These are phyloP conservation scores for Liolophura sinensis DNA, from an alignment of 1,140 invertebrate genomes.

Conservation along the genomic window DNA sequence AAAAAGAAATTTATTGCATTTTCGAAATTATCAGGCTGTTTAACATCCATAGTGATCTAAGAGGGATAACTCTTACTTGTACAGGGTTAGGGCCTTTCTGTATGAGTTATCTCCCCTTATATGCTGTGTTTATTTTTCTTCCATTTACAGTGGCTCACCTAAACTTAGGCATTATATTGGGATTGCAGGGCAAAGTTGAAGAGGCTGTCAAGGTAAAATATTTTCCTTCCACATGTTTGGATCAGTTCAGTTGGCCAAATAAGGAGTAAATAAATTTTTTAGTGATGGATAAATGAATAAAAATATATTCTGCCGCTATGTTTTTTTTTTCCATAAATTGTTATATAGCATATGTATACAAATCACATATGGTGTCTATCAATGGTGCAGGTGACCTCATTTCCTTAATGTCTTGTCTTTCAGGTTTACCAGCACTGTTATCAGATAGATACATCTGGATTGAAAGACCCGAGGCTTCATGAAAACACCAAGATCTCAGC, in stretches of 20 bases:
- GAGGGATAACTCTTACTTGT: too few species aligned
- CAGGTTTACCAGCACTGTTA: slow-evolving; percentile 77
- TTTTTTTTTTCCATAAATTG: not conserved
- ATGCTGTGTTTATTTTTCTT: slow-evolving; percentile 12
- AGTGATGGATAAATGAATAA: not conserved
- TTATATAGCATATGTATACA: not conserved
- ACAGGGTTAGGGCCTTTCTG: too few species aligned
- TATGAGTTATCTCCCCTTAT: too few species aligned
- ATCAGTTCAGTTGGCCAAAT: too few species aligned
- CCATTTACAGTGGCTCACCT: slow-evolving; percentile 87
- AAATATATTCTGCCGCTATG: not conserved
- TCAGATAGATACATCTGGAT: slow-evolving; percentile 78
- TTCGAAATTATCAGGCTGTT: too few species aligned
- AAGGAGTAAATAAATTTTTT: too few species aligned
- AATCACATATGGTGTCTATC: not conserved
- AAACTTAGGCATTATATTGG: slow-evolving; percentile 86
- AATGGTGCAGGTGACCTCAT: not conserved
- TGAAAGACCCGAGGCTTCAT: slow-evolving; percentile 88
- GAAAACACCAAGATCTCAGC: slow-evolving; percentile 88
- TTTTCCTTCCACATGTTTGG: not conserved
- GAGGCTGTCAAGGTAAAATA: slow-evolving; percentile 74
- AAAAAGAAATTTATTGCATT: too few species aligned
- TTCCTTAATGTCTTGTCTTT: not conserved
- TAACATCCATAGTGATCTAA: too few species aligned
- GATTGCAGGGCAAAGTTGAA: slow-evolving; percentile 76